A percentile compares a stretch with the other conserved stretches of the same genome.
Conservation (phyloP, 2,888 invertebrate species). For the Aspidapion aeneum region DNA sequence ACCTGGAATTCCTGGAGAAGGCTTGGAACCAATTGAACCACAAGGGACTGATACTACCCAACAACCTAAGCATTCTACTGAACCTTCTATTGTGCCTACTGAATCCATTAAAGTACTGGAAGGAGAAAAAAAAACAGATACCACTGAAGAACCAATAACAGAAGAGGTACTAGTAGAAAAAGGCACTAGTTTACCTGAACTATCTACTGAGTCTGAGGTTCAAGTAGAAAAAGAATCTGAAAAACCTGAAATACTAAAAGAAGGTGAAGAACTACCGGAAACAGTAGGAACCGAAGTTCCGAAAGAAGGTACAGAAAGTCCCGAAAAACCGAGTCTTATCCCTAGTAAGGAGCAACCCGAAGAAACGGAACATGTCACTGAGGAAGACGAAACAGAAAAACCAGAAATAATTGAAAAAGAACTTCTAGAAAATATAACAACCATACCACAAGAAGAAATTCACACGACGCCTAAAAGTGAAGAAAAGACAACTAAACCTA, state of each 20-base stretch:
- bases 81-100: background rate
- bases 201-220: background rate
- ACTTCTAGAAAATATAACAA: background rate
- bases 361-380: background rate
- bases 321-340: background rate
- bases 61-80: background rate
- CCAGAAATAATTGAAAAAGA: background rate
- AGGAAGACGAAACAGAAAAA: background rate
- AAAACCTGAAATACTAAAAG: background rate
- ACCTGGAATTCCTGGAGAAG: background rate
- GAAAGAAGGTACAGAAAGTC: background rate
- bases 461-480: background rate
- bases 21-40: background rate
- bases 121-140: conserved; percentile 3
- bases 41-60: background rate
- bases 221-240: background rate
- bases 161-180: background rate
- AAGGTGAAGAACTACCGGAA: background rate
- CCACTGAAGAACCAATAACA: conserved; percentile 4
- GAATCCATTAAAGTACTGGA: background rate
- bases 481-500: conserved; percentile 2
- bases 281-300: background rate
- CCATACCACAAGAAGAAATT: conserved; percentile 4
- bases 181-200: background rate
- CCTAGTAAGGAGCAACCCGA: background rate